A percentile compares a stretch with the other conserved stretches of the same genome.
These are phyloP conservation scores for Pogonognathellus flavescens DNA, from an alignment of 1,140 invertebrate genomes.

Conservation along the genomic window DNA sequence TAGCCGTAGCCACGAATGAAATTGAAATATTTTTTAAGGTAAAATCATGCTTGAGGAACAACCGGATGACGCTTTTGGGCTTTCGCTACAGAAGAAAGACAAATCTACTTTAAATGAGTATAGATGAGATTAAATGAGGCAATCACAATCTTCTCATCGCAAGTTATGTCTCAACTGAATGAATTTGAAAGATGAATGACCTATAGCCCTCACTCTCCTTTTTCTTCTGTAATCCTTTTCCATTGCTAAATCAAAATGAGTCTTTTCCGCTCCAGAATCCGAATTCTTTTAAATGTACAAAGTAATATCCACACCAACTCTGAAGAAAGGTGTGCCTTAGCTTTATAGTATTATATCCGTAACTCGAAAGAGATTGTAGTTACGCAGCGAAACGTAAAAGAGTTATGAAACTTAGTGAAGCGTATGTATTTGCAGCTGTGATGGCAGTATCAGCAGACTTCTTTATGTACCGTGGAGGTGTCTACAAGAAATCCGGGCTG, in stretches of 20 bases:
- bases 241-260: constrained; percentile 34
- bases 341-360: too few relatives aligned
- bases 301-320: too few relatives aligned
- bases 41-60: too few relatives aligned
- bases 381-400: constrained; percentile 14
- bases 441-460: constrained; percentile 92
- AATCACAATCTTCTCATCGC: background rate
- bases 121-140: background rate
- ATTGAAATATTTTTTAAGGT: too few relatives aligned
- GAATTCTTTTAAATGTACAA: constrained; percentile 6
- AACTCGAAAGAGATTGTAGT: background rate
- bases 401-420: background rate
- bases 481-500: constrained; percentile 80
- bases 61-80: too few relatives aligned
- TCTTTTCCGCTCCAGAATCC: constrained; percentile 7
- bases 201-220: background rate
- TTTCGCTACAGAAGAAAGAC: background rate
- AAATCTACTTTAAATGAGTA: background rate
- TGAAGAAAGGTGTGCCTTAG: too few relatives aligned
- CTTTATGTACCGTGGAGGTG: constrained; percentile 86
- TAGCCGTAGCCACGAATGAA: too few relatives aligned
- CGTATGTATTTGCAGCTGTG: constrained; percentile 77
- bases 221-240: constrained; percentile 3
- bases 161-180: constrained; percentile 6
- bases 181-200: constrained; percentile 18